Evolutionary conservation across 2,113 vertebrate species (phyloP), one percentile per base, ranked within the genome.

Genomic region (Baryphthengus martii): DNA sequence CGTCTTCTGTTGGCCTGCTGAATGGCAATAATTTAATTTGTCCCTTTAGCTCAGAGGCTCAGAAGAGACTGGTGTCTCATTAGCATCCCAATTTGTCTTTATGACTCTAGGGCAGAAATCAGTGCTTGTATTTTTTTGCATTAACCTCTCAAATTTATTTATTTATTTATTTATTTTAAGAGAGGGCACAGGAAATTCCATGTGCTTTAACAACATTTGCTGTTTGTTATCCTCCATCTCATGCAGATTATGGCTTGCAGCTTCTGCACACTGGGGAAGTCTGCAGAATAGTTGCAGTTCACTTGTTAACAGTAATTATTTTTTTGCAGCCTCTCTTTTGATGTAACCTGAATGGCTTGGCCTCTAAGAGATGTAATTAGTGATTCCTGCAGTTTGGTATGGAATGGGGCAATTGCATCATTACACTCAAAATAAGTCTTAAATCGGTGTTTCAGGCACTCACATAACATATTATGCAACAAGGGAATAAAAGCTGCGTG

Each of bases 221-320:
- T 37, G 6, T 52, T 91, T 77, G 24, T 88, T 95, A 42, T 71
- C 29, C 40, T 83, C 88, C 3, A 11, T 79, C 53, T 85, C 39
- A 5, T 93, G 92, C 66, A 75, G 87, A 92, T 83, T 81, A 71
- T 47, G 53, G 52, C 56, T 97, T 92, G 65, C 49, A 93, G 62
- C 72, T 93, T 94, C 79, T 66, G 59, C 70, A 33, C 66, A 40
- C 62, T 94, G 71, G 56, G 87, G 53, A 92, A 90, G 90, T 74
- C 92, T 94, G 59, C 78, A 63, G 86, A 92, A 97, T 90, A 94
- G 83, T 94, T 95, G 97, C 82, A 89, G 73, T 94, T 95, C 92
- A 75, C 86, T 96, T 95, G 91, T 92, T 96, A 95, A 94, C 65
- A 85, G 80, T 94, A 93, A 96, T 96, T 95, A 94, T 96, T 96